Base-by-base conservation (phyloP, 2,888 invertebrate species). In the Coecobrya sp. region DNA sequence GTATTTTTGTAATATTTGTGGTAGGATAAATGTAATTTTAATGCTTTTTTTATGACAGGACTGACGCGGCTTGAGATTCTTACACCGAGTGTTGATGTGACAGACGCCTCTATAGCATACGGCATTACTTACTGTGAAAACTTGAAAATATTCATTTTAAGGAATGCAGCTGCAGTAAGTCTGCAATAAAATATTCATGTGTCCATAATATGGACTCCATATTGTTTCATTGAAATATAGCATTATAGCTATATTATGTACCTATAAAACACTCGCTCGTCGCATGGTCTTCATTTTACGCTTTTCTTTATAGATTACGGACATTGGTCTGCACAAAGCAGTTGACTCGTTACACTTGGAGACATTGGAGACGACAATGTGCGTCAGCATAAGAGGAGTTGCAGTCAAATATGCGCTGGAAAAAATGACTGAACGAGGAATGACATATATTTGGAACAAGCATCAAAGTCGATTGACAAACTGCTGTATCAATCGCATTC, bases 301-400 rank as follows among this genome's bases (percentile, higher is more conserved):
- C 36, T 27, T 27, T 36, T 36, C 22, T 86, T 62, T 82, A 0
- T 65, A 91, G 91, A 70, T 91, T 22, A 87, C 91, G 16, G 87
- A 91, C 36, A n/a, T 45, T 30, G 91, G 82, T 70, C 73, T 91
- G 0, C 59, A 10, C n/a, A 91, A 59, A 16, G 27, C 81, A 55
- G 87, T 91, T 10, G 82, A 91, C 25, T 70, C 22, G 11, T 52
- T 91, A 70, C 30, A 65, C 4, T 55, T 91, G 62, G 82, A 86
- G 55, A 49, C 86, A 19, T 49, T 91, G 45, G 91, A 91, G 73
- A 91, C 87, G 8, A 91, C 91, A 68, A 91, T 91, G 91, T 91
- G 91, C 86, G 87, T 86, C 86, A 91, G 86, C 27, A 91, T 91
- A 4, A n/a, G 49, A 25, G 86, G 86, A 30, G 22, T 42, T 5